Evolutionary conservation across 2,113 vertebrate species (phyloP).

Genomic region (Salvelinus alpinus): DNA sequence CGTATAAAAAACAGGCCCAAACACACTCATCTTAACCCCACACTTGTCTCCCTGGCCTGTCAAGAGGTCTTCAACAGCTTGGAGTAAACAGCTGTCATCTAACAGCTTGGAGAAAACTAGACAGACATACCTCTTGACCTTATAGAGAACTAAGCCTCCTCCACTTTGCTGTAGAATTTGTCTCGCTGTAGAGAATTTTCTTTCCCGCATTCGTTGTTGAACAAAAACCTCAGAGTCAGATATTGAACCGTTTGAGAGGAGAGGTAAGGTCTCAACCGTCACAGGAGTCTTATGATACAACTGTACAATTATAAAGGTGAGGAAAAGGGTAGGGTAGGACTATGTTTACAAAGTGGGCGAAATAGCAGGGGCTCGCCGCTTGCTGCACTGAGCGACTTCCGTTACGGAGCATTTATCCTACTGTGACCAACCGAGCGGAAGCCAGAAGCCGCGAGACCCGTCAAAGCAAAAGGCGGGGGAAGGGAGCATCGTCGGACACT

Average conservation of each 20-base stretch:
- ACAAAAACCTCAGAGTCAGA: no score
- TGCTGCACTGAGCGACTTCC: not conserved
- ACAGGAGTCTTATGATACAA: no score
- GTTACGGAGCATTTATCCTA: not conserved
- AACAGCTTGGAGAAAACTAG: not conserved
- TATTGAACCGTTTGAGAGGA: no score
- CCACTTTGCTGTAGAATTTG: no score
- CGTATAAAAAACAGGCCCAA: not conserved
- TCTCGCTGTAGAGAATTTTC: no score
- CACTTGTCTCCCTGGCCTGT: not conserved
- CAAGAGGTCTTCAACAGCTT: not conserved
- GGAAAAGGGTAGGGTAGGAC: no score
- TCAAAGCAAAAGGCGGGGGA: slow-evolving; percentile 11
- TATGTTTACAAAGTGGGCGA: no score
- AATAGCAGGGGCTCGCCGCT: not conserved
- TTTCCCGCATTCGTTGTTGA: no score
- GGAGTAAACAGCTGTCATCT: not conserved
- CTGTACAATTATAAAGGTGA: no score
- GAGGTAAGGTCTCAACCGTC: no score
- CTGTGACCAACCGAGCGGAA: slow-evolving; percentile 6
- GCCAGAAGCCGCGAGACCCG: slow-evolving; percentile 10
- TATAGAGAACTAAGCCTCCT: no score
- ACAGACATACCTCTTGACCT: not conserved
- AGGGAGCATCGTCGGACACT: slow-evolving; percentile 37
- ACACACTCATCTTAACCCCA: not conserved